These are phyloP conservation scores for Lysandra bellargus DNA, from an alignment of 2,888 invertebrate species.

Conservation along the genomic window DNA sequence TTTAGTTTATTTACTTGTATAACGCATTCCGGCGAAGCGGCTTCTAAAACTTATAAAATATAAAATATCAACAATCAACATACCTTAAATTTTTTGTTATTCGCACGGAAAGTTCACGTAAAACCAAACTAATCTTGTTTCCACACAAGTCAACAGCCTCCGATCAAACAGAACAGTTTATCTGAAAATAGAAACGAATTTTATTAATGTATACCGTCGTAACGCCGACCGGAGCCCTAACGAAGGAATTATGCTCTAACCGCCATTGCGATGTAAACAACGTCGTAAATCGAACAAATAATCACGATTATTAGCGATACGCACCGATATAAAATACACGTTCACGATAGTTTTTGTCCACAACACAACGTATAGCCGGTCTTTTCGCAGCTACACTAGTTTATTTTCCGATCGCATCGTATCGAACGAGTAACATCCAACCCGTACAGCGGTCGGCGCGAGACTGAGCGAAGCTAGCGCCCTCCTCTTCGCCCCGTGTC, in stretches of 20 bases:
- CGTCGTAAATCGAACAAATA: constrained; percentile 36
- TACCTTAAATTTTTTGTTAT: constrained; percentile 67
- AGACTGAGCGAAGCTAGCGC: constrained; percentile 77
- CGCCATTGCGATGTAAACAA: constrained; percentile 44
- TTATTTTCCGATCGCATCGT: constrained; percentile 71
- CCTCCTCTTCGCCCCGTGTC: constrained; percentile 58
- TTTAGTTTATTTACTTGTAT: background rate
- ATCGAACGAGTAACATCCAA: constrained; percentile 62
- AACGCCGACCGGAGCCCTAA: constrained; percentile 55
- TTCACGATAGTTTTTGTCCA: constrained; percentile 68
- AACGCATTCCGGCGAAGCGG: background rate
- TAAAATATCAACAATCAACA: constrained; percentile 64
- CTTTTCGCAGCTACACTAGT: constrained; percentile 75
- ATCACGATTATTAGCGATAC: constrained; percentile 54
- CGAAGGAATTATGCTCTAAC: constrained; percentile 43
- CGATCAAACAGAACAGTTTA: constrained; percentile 74
- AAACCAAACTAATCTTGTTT: constrained; percentile 73
- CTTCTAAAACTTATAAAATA: constrained; percentile 51
- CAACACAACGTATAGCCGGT: constrained; percentile 65
- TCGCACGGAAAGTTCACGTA: constrained; percentile 74
- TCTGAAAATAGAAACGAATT: constrained; percentile 78
- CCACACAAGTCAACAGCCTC: constrained; percentile 69
- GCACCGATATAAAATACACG: constrained; percentile 66
- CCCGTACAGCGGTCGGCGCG: constrained; percentile 71
- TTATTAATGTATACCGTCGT: constrained; percentile 66